These are phyloP conservation scores for Oligia fasciuncula DNA, from an alignment of 2,888 invertebrate species.

Conservation along the genomic window DNA sequence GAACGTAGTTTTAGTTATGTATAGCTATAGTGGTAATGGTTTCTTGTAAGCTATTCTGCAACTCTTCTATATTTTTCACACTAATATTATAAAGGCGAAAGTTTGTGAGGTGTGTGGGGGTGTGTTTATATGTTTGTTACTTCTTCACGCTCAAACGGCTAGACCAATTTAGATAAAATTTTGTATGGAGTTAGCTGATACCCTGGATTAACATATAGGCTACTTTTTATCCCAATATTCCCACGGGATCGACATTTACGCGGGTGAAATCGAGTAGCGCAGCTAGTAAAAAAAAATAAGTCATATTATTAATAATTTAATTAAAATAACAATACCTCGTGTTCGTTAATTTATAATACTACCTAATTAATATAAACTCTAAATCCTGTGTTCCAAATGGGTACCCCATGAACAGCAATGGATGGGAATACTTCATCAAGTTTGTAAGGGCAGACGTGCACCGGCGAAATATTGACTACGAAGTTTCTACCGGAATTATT, in stretches of 20 bases:
- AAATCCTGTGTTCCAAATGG: slow-evolving; percentile 33
- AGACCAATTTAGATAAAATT: too few relatives aligned
- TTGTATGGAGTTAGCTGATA: too few relatives aligned
- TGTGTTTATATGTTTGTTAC: too few relatives aligned
- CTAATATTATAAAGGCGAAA: too few relatives aligned
- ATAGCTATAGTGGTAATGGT: too few relatives aligned
- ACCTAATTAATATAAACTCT: slow-evolving; percentile 32
- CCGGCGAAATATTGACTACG: slow-evolving; percentile 25
- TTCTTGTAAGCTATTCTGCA: background rate
- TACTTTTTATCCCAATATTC: too few relatives aligned
- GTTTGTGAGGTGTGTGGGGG: too few relatives aligned
- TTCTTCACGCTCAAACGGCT: too few relatives aligned
- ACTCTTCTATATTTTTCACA: too few relatives aligned
- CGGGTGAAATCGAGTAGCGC: too few relatives aligned
- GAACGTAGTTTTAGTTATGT: background rate
- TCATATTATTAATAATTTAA: background rate
- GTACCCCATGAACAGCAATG: slow-evolving; percentile 38
- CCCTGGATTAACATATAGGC: too few relatives aligned
- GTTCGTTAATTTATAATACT: slow-evolving; percentile 6
- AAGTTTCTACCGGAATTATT: background rate
- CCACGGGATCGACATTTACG: too few relatives aligned
- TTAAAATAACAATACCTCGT: background rate
- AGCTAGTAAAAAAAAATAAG: background rate
- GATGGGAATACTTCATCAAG: slow-evolving; percentile 56
- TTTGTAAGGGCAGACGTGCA: slow-evolving; percentile 24